These are phyloP conservation scores for Phortica okadai DNA, from an alignment of 2,888 invertebrate genomes.

Conservation along the genomic window DNA sequence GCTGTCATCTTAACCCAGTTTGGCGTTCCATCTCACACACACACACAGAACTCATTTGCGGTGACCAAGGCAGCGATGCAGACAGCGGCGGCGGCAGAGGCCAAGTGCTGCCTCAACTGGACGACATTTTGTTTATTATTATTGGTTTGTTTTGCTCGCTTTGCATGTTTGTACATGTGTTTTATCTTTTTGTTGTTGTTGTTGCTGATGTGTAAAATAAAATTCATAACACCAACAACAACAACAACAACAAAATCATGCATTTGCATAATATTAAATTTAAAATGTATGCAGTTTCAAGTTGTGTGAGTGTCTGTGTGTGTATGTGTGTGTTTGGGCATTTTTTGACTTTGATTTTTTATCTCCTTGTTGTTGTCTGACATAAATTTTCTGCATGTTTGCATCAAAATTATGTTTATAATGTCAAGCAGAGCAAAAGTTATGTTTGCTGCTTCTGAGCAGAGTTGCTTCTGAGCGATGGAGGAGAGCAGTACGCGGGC, in stretches of 20 bases:
- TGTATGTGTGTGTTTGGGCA: background rate
- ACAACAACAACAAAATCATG: constrained; percentile 2
- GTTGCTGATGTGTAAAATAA: background rate
- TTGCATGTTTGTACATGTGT: too few relatives aligned
- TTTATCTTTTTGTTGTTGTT: background rate
- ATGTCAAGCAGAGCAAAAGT: too few relatives aligned
- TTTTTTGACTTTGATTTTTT: background rate
- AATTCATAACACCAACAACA: background rate
- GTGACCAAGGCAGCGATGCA: background rate
- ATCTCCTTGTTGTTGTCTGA: background rate
- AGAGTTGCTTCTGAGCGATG: too few relatives aligned
- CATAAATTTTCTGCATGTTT: constrained; percentile 8
- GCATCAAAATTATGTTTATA: constrained; percentile 3
- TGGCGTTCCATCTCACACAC: background rate
- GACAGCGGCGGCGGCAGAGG: background rate
- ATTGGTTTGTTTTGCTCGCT: too few relatives aligned
- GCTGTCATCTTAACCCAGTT: constrained; percentile 25
- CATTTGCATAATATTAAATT: constrained; percentile 7
- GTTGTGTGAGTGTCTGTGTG: background rate
- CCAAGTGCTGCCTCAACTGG: background rate
- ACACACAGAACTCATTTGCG: background rate
- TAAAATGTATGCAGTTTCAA: background rate
- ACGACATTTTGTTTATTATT: constrained; percentile 11
- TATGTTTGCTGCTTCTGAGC: too few relatives aligned
- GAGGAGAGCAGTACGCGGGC: too few relatives aligned